Percentiles rank a stretch among this genome's conserved stretches.
Conservation (phyloP, 2,888 invertebrate genomes). For the Cordilura impudica region DNA sequence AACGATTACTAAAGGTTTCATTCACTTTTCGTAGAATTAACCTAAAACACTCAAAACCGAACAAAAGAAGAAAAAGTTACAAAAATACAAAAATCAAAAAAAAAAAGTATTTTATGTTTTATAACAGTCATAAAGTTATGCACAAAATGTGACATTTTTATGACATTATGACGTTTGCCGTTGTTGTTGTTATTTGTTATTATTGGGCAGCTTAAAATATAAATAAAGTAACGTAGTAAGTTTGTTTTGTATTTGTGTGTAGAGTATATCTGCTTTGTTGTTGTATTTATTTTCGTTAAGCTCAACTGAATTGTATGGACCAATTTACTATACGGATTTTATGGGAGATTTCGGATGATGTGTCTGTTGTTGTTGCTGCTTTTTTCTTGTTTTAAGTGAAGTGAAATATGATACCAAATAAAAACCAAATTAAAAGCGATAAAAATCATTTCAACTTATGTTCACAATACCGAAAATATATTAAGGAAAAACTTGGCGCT, state of each 20-base stretch:
- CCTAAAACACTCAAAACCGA: slow-evolving; percentile 22
- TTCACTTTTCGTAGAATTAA: slow-evolving; percentile 33
- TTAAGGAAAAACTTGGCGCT: neutral
- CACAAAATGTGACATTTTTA: slow-evolving; percentile 77
- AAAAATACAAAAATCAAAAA: neutral
- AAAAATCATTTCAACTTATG: slow-evolving; percentile 66
- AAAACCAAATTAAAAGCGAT: slow-evolving; percentile 76
- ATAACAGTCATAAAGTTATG: slow-evolving; percentile 75
- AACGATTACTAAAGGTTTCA: slow-evolving; percentile 3
- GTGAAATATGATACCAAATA: slow-evolving; percentile 76
- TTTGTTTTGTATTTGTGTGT: slow-evolving; percentile 53
- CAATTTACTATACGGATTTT: slow-evolving; percentile 6
- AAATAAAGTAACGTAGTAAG: slow-evolving; percentile 34
- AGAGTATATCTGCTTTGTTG: no score
- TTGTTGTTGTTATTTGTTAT: slow-evolving; percentile 25
- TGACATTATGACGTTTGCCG: slow-evolving; percentile 74
- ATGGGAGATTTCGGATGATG: slow-evolving; percentile 4
- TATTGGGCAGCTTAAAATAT: slow-evolving; percentile 3
- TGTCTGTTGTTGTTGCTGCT: slow-evolving; percentile 19
- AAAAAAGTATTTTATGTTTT: slow-evolving; percentile 72
- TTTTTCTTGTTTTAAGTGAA: slow-evolving; percentile 37
- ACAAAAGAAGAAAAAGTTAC: slow-evolving; percentile 28
- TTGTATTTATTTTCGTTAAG: slow-evolving; percentile 6
- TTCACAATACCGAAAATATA: neutral
- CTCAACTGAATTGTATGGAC: neutral